These are phyloP conservation scores for Nannoperca obscura DNA, from an alignment of 2,797 vertebrate species.

Conservation along the genomic window DNA sequence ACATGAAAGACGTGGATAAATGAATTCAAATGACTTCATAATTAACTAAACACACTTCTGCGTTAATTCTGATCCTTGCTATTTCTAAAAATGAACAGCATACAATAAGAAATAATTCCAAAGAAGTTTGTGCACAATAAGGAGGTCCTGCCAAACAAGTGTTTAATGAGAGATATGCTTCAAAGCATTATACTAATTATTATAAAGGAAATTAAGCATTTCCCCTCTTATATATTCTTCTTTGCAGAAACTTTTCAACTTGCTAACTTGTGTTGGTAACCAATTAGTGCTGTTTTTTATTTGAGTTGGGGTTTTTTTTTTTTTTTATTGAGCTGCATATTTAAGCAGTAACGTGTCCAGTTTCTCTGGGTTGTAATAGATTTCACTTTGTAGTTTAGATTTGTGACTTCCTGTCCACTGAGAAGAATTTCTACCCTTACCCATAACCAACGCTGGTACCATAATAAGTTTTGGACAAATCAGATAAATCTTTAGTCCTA, in stretches of 20 bases:
- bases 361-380: not conserved
- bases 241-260: not conserved
- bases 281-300: not conserved
- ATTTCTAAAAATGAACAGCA: not conserved
- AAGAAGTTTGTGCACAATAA: not conserved
- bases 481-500: not conserved
- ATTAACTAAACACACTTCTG: not conserved
- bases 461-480: not conserved
- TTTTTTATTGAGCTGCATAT: not conserved
- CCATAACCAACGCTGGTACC: not conserved
- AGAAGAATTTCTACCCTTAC: not conserved
- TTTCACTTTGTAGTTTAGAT: constrained; percentile 1
- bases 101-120: not conserved
- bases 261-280: not conserved
- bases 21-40: not conserved
- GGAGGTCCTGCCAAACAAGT: not conserved
- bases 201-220: not conserved
- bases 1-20: not conserved
- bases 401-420: not conserved
- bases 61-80: not conserved
- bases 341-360: not conserved
- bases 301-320: not conserved
- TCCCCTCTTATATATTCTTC: not conserved
- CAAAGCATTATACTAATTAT: not conserved
- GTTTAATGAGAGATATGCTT: not conserved